Percentiles rank a stretch among this genome's conserved stretches.
Conservation (phyloP, 92 coral and sea anemone species). For the Virgularia gustaviana region DNA sequence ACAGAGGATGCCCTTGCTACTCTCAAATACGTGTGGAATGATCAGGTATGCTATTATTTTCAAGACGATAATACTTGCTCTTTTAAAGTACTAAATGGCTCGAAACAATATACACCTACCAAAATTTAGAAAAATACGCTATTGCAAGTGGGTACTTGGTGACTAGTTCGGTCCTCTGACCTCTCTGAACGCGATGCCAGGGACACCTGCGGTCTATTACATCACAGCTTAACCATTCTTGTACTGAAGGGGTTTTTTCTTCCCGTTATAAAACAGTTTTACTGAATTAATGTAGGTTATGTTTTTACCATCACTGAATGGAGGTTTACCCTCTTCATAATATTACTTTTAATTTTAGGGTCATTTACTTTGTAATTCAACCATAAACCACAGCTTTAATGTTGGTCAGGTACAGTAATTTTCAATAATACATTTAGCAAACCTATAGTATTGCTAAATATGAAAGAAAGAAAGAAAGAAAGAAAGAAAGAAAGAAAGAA, state of each 20-base stretch:
- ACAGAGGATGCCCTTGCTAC: conserved; percentile 69
- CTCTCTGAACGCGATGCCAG: too few species aligned
- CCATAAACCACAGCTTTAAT: conserved; percentile 60
- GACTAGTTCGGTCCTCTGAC: too few species aligned
- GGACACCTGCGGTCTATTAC: too few species aligned
- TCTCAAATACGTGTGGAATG: conserved; percentile 81
- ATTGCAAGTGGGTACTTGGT: too few species aligned
- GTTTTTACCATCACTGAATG: neutral
- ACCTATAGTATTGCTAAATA: neutral
- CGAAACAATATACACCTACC: too few species aligned
- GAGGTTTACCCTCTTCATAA: neutral
- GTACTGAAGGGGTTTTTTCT: neutral
- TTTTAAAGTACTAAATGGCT: too few species aligned
- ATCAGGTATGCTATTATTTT: too few species aligned
- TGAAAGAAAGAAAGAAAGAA: neutral
- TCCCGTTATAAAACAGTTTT: neutral
- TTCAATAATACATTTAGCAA: neutral
- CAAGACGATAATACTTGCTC: too few species aligned
- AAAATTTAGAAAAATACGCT: too few species aligned
- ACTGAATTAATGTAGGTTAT: neutral
- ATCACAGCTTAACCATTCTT: neutral
- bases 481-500: neutral
- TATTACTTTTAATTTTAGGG: conserved; percentile 55
- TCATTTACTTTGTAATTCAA: conserved; percentile 74
- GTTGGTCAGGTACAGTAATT: conserved; percentile 76